Conservation (phyloP, 2,797 vertebrate species). For the Anguilla marmorata region DNA sequence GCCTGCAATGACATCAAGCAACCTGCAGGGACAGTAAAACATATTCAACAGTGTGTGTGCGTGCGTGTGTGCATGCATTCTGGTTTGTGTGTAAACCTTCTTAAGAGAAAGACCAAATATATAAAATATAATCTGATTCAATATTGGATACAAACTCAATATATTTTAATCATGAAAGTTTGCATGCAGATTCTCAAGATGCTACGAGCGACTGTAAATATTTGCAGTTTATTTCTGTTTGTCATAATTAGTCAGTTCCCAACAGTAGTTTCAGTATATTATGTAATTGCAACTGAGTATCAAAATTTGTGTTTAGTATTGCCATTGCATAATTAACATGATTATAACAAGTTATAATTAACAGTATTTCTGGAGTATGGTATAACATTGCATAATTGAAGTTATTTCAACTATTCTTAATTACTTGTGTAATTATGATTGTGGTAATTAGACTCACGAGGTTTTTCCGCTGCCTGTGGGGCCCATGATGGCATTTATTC, state of each 20-base stretch:
- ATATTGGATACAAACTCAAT: neutral
- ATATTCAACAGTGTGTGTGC: neutral
- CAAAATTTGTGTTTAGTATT: neutral
- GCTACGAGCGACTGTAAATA: neutral
- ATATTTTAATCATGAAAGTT: neutral
- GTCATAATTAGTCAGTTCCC: neutral
- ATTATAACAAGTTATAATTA: neutral
- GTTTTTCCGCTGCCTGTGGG: constrained; percentile 81
- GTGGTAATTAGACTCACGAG: constrained; percentile 67
- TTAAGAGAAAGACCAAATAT: neutral
- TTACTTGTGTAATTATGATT: neutral
- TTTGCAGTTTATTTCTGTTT: neutral
- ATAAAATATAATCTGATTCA: neutral
- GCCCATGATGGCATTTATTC: constrained; percentile 79
- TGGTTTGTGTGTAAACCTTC: neutral
- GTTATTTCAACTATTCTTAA: neutral
- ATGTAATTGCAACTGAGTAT: neutral
- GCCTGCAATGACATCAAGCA: constrained; percentile 75
- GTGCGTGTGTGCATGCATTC: neutral
- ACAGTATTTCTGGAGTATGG: neutral
- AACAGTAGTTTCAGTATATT: neutral
- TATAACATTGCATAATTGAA: neutral
- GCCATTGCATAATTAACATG: neutral
- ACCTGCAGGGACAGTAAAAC: constrained; percentile 49
- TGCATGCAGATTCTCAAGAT: neutral